A percentile compares a stretch with the other conserved stretches of the same genome.
These are phyloP conservation scores for Agrotis puta DNA, from an alignment of 2,888 invertebrate species.

Conservation along the genomic window DNA sequence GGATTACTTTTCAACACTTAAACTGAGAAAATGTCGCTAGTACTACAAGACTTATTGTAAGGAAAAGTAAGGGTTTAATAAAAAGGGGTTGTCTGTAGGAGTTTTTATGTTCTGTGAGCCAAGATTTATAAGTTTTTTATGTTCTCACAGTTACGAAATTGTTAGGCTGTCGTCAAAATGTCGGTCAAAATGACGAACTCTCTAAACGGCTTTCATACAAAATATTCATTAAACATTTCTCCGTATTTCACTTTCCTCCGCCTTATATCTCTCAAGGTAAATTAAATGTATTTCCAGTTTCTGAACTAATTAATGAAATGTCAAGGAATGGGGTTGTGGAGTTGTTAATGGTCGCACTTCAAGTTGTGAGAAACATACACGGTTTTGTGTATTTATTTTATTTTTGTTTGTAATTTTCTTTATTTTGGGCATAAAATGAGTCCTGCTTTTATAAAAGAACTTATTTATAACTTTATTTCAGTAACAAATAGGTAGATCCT, in stretches of 20 bases:
- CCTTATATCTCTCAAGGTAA: background rate
- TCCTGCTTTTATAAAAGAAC: background rate
- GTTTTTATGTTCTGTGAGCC: slow-evolving; percentile 26
- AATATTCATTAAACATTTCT: slow-evolving; percentile 22
- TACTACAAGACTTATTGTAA: too few species aligned
- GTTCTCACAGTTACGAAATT: slow-evolving; percentile 26
- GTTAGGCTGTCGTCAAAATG: slow-evolving; percentile 26
- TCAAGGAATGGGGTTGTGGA: slow-evolving; percentile 18
- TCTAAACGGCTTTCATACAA: slow-evolving; percentile 15
- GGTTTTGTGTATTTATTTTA: background rate
- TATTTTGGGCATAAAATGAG: background rate
- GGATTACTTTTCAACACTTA: slow-evolving; percentile 47
- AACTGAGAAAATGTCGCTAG: slow-evolving; percentile 14
- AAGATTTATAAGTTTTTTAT: slow-evolving; percentile 56
- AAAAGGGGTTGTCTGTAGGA: slow-evolving; percentile 17
- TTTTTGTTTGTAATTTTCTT: slow-evolving; percentile 7
- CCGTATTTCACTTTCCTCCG: slow-evolving; percentile 6
- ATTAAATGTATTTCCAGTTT: slow-evolving; percentile 19
- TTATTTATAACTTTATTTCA: background rate
- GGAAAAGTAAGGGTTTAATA: slow-evolving; percentile 24
- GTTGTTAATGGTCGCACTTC: slow-evolving; percentile 48
- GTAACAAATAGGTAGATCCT: background rate
- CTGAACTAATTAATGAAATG: slow-evolving; percentile 35
- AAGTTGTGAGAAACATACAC: slow-evolving; percentile 21
- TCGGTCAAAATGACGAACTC: slow-evolving; percentile 16